phyloP scores from a whole-genome alignment of 1,140 invertebrate genomes.

The Conus ventricosus region DNA sequence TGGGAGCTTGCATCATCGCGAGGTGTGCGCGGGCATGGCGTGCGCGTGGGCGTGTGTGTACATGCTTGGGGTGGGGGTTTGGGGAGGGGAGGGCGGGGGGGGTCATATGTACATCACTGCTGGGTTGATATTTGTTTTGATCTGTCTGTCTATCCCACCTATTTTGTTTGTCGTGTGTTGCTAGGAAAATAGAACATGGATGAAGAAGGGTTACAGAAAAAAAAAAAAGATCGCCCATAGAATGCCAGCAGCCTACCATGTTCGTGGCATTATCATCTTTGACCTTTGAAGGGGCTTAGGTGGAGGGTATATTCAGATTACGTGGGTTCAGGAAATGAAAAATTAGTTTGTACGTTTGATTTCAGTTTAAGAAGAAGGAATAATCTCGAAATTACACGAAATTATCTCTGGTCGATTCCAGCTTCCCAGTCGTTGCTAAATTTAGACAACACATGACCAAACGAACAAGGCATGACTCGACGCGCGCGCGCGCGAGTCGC shows the following conservation, averaged over 20 bases:
- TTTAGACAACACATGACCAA: background rate
- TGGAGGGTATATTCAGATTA: background rate
- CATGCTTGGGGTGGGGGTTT: background rate
- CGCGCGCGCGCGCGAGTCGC: background rate
- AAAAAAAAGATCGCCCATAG: too few species aligned
- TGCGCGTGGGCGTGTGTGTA: background rate
- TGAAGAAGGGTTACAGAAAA: too few species aligned
- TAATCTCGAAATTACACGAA: too few species aligned
- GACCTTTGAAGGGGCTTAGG: background rate
- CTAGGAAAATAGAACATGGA: too few species aligned
- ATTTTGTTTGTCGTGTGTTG: too few species aligned
- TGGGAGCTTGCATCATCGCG: slow-evolving; percentile 29
- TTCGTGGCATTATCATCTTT: background rate
- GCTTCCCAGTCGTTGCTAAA: background rate
- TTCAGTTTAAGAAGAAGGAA: too few species aligned
- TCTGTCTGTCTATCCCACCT: background rate
- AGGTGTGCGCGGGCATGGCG: background rate
- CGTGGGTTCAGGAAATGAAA: background rate
- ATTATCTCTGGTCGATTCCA: too few species aligned
- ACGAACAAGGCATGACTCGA: background rate
- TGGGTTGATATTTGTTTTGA: background rate
- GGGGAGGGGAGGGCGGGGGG: background rate
- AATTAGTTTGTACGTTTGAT: background rate
- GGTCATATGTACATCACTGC: background rate
- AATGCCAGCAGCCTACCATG: background rate